Percentiles rank a stretch among this genome's conserved stretches.
Conservation (phyloP, 1,140 invertebrate species). For the Drosophila ercepeae region DNA sequence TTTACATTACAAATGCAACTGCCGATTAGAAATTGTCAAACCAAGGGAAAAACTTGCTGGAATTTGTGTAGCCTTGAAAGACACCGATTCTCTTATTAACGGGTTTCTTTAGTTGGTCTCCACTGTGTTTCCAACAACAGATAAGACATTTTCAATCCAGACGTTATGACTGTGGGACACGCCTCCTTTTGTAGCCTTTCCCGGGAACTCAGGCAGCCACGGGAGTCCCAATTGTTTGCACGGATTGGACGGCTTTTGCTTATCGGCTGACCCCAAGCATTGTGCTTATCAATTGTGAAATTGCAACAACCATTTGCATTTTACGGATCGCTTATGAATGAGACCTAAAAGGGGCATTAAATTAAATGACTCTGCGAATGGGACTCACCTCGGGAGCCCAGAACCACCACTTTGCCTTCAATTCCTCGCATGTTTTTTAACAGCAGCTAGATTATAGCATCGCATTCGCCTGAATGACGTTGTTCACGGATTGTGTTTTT, state of each 20-base stretch:
- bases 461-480: conserved; percentile 29
- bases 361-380: conserved; percentile 17
- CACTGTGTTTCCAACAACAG: neutral
- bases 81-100: no score
- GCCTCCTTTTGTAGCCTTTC: conserved; percentile 5
- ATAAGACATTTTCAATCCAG: conserved; percentile 10
- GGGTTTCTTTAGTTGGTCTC: neutral
- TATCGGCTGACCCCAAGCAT: conserved; percentile 17
- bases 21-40: neutral
- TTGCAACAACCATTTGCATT: conserved; percentile 31
- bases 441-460: conserved; percentile 36
- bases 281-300: conserved; percentile 28
- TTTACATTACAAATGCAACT: conserved; percentile 28
- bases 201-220: neutral
- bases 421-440: conserved; percentile 87
- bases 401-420: conserved; percentile 92
- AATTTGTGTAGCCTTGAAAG: no score
- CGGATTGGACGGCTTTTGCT: conserved; percentile 23
- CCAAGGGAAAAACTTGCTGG: neutral
- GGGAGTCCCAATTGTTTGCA: neutral
- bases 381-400: conserved; percentile 90
- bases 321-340: conserved; percentile 29
- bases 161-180: neutral
- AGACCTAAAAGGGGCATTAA: conserved; percentile 40
- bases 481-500: conserved; percentile 10